A percentile compares a stretch with the other conserved stretches of the same genome.
Evolutionary conservation across 2,797 vertebrate genomes (phyloP).

Genomic region (Pseudotriccus pelzelni): DNA sequence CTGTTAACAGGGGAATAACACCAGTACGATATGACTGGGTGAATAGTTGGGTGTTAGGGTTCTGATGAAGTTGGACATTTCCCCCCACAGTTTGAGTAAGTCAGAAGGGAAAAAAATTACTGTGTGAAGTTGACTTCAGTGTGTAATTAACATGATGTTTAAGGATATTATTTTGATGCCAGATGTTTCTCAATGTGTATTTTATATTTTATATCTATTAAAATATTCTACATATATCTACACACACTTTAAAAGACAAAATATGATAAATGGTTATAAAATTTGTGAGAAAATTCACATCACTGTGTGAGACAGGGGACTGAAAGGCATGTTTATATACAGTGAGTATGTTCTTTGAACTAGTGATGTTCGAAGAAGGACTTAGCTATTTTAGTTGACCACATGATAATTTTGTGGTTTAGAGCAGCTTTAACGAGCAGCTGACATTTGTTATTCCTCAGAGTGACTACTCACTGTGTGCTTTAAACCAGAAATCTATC

Average conservation of each 20-base stretch:
- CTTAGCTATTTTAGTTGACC: not conserved
- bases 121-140: not conserved
- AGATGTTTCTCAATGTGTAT: not conserved
- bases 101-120: not conserved
- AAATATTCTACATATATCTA: not conserved
- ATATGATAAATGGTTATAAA: not conserved
- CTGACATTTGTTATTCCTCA: not conserved
- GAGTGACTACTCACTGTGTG: not conserved
- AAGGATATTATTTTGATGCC: not conserved
- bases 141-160: not conserved
- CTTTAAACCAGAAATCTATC: not conserved
- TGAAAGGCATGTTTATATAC: not conserved
- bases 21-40: not conserved
- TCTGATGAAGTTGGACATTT: not conserved
- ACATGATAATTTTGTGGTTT: not conserved
- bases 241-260: not conserved
- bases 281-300: not conserved
- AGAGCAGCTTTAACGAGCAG: not conserved
- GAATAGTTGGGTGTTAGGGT: not conserved
- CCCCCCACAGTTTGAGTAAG: not conserved
- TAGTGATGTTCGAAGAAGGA: not conserved
- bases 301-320: rapidly evolving
- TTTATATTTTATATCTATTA: not conserved
- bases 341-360: not conserved
- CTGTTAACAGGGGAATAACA: not conserved